Evolutionary conservation across 2,888 invertebrate species (phyloP), one percentile per base, ranked within the genome.

Genomic region (Tromatobia lineatoria): DNA sequence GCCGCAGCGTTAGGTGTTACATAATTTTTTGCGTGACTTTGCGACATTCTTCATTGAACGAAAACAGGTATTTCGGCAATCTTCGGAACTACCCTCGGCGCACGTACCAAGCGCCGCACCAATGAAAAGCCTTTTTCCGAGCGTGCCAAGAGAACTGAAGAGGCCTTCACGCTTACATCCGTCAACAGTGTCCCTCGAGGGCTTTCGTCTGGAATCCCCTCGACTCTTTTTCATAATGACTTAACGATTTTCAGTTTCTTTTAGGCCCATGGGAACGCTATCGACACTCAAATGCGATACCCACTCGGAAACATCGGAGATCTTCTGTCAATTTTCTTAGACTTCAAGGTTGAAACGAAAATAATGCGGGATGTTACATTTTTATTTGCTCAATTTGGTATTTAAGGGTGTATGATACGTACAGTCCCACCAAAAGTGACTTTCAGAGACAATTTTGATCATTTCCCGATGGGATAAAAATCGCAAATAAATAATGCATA

Each of bases 201-300:
- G 29, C 29, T 18, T 45, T 6, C 47, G 13, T 20, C 61, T 15
- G 47, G 47, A 18, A 25, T 25, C 15, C 38, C 71, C 73, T 42
- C 57, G 34, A 45, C 47, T 23, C 64, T 59, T 59, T 69, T 54
- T 45, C 59, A 50, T 80, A 80, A 69, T 59, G 67, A 69, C 59
- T 75, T 75, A 80, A 80, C 67, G 74, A 80, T 75, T 75, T 75
- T 61, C 66, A 23, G 50, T 20, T 34, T n/a, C 61, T 25, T 18
- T 23, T n/a, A 29, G 25, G 25, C 23, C 71, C 64, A 34, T n/a
- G 61, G 34, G 70, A 34, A 4, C n/a, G 20, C 54, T 25, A 23
- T 15, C 20, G n/a, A 18, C 59, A 20, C 34, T 38, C 18, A 61
- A 47, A 45, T 18, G 15, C 47, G 29, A 11, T 57, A 57, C 10